Base-by-base conservation (phyloP, 2,797 vertebrate genomes). In the Apogon hyalosoma region DNA sequence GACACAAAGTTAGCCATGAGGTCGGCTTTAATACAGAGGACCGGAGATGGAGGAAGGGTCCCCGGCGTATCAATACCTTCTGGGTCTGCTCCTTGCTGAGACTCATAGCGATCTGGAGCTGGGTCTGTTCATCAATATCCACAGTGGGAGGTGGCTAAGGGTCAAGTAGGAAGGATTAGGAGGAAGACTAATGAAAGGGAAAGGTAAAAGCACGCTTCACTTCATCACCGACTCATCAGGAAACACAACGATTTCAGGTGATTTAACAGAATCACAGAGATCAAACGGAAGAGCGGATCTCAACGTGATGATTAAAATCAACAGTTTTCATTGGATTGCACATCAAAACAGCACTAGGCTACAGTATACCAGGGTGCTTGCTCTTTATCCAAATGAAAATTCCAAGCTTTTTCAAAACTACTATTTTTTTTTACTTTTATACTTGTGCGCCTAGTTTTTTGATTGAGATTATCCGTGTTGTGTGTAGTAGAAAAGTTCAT, bases 101-200 rank as follows among this genome's bases (percentile, higher is more conserved):
- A 73, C 77, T 85, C 80, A 93, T 92, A 73, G 97, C 98, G 72
- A 96, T 94, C 94, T 97, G 96, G 77, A 99, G 95, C 87, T 99
- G 96, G 42, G 95, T 92, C 92, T 97, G 96, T 89, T 99, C 98
- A 0, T 98, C 96, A 71, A 94, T 95, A 79, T 94, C 95, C 90
- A 95, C 93, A 79, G 83, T 73, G 74, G 83, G 83, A 71, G 83
- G 76, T 12, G 73, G 85, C 79, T 90, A 77, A 3, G 58, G 61
- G 79, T 86, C 82, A 72, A 88, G 75, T 62, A 82, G 72, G 24
- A 73, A 71, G 60, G 51, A 50, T 86, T 80, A 82, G 69, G 51
- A 68, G 48, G 60, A 61, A 47, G 64, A 73, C 58, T 48, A 61
- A 73, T 79, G 63, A 87, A 69, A 52, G 12, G 21, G 19, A 21